These are phyloP conservation scores for silkworm (Bombyx mori) DNA, from an alignment of 1,140 invertebrate genomes.

Conservation along the genomic window DNA sequence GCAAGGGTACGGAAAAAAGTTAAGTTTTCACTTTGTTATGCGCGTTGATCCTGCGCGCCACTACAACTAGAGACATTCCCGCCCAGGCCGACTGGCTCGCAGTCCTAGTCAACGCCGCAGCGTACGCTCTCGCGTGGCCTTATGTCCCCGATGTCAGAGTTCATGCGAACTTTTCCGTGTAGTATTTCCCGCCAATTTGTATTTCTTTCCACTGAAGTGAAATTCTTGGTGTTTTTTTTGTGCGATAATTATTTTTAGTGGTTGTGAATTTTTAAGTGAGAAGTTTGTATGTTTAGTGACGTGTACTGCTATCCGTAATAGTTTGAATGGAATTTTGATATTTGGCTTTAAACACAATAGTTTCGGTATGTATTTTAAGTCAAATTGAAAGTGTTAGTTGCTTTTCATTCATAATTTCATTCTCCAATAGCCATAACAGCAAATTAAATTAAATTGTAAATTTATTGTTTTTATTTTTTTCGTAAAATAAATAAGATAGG, in stretches of 20 bases:
- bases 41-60: slow-evolving; percentile 53
- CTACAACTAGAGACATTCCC: slow-evolving; percentile 17
- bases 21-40: slow-evolving; percentile 27
- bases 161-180: slow-evolving; percentile 55
- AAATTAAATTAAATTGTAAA: too few relatives aligned
- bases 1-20: slow-evolving; percentile 28
- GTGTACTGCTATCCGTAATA: too few relatives aligned
- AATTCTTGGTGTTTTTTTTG: neutral
- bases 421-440: too few relatives aligned
- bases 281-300: too few relatives aligned
- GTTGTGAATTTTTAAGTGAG: slow-evolving; percentile 22
- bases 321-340: too few relatives aligned
- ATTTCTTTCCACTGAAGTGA: slow-evolving; percentile 7
- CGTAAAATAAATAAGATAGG: too few relatives aligned
- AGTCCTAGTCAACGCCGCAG: slow-evolving; percentile 38
- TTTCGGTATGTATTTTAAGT: too few relatives aligned
- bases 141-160: slow-evolving; percentile 12
- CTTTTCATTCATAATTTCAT: too few relatives aligned
- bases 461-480: too few relatives aligned
- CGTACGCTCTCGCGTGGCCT: slow-evolving; percentile 28
- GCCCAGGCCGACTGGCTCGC: slow-evolving; percentile 38
- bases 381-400: too few relatives aligned
- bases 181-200: slow-evolving; percentile 47
- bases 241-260: slow-evolving; percentile 23
- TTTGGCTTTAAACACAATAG: too few relatives aligned